Evolutionary conservation across 2,797 vertebrate genomes (phyloP), one percentile per base, ranked within the genome.

Genomic region (Lutjanus campechanus): DNA sequence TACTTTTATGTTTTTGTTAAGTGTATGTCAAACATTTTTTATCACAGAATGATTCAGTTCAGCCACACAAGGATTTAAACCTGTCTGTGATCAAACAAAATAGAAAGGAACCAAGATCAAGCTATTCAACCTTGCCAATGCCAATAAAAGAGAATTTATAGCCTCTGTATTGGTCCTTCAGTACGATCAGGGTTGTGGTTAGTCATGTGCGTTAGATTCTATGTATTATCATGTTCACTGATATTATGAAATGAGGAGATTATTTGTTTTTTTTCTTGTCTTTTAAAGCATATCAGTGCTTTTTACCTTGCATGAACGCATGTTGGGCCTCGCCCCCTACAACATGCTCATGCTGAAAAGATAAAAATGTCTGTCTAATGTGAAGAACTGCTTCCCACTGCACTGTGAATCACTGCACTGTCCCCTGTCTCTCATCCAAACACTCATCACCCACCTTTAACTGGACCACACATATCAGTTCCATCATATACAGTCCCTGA

Each of bases 401-500:
- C 89, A 88, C 89, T 92, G 92, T 93, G 91, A 92, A 74, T 90
- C 82, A 86, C 65, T 50, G 56, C 75, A 60, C 85, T 69, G 69
- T 77, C 79, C 70, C 61, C 53, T 11, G 10, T 70, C n/a, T 73
- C 64, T 73, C 71, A 49, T 68, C 67, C n/a, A 17, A 58, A 66
- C 43, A 51, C 61, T 78, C 10, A 8, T 75, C 70, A 74, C 75
- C 51, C 77, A 59, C 56, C 56, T 70, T 71, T n/a, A 82, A 55
- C 76, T 64, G 46, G 76, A 63, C 66, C 13, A 8, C 56, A 66
- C 68, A 69, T 22, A 69, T 84, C 64, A 15, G 17, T 79, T 65
- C 67, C 29, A 41, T 82, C 64, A 36, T 56, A 53, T 54, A 58
- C 55, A 17, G 50, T 66, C 81, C 62, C 68, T 8, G 29, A 41